A percentile compares a stretch with the other conserved stretches of the same genome.
These are phyloP conservation scores for Drosophila recens DNA, from an alignment of 2,888 invertebrate genomes.

Conservation along the genomic window DNA sequence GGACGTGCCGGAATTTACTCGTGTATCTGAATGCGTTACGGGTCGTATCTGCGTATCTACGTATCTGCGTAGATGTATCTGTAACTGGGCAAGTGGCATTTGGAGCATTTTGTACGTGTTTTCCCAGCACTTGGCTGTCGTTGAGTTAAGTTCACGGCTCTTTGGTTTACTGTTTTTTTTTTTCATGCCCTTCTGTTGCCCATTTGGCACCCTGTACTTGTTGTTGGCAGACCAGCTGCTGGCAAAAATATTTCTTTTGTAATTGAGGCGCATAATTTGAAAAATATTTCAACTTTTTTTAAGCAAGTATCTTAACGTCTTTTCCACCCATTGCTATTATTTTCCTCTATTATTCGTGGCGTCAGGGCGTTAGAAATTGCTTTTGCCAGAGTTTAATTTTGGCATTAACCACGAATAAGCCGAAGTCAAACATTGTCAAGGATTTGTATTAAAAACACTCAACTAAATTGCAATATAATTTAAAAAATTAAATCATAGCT, in stretches of 20 bases:
- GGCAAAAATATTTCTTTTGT: conserved; percentile 48
- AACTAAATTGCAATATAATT: neutral
- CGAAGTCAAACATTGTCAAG: neutral
- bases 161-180: neutral
- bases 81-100: conserved; percentile 43
- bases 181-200: neutral
- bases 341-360: neutral
- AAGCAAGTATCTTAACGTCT: conserved; percentile 10
- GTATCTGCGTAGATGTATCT: conserved; percentile 32
- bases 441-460: conserved; percentile 1
- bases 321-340: neutral
- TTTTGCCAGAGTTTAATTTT: neutral
- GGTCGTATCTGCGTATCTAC: conserved; percentile 28
- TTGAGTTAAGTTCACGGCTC: conserved; percentile 1
- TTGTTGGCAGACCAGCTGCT: conserved; percentile 47
- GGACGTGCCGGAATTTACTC: conserved; percentile 68
- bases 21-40: conserved; percentile 51
- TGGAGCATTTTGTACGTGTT: conserved; percentile 50
- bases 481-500: neutral
- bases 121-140: conserved; percentile 24
- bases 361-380: no score
- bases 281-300: conserved; percentile 28
- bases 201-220: conserved; percentile 4
- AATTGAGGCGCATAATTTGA: conserved; percentile 45
- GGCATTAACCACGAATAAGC: neutral